These are phyloP conservation scores for Phorcus lineatus DNA, from an alignment of 2,888 invertebrate genomes.

Conservation along the genomic window DNA sequence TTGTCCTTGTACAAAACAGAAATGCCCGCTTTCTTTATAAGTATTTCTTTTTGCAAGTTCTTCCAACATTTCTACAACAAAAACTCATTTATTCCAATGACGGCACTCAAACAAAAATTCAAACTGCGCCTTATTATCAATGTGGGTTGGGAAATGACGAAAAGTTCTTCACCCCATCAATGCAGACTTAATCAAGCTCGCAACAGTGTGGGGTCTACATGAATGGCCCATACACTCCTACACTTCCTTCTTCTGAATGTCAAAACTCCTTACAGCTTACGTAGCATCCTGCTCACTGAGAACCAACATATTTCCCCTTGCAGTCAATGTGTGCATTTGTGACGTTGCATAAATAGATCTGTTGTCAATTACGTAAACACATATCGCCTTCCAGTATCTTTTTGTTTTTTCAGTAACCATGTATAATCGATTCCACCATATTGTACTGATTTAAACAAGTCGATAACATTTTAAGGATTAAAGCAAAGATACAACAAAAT, in stretches of 20 bases:
- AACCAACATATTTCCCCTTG: neutral
- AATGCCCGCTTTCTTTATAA: no score
- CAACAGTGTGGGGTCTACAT: conserved; percentile 11
- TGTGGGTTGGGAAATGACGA: neutral
- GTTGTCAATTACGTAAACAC: neutral
- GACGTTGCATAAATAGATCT: neutral
- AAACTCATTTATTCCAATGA: no score
- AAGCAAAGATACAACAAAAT: no score
- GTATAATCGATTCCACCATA: no score
- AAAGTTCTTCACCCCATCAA: neutral
- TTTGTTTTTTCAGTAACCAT: neutral
- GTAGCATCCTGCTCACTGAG: neutral
- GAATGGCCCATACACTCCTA: neutral
- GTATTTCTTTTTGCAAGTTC: no score
- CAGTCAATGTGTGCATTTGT: neutral
- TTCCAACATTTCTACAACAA: no score
- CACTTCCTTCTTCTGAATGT: neutral
- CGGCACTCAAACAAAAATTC: no score
- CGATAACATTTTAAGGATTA: no score
- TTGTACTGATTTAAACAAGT: no score
- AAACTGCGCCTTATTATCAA: no score
- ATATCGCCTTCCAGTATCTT: neutral
- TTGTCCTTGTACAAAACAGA: no score
- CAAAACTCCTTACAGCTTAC: neutral
- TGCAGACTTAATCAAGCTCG: neutral